Conservation (phyloP, 2,797 vertebrate species). For the Premnoplex brunnescens region DNA sequence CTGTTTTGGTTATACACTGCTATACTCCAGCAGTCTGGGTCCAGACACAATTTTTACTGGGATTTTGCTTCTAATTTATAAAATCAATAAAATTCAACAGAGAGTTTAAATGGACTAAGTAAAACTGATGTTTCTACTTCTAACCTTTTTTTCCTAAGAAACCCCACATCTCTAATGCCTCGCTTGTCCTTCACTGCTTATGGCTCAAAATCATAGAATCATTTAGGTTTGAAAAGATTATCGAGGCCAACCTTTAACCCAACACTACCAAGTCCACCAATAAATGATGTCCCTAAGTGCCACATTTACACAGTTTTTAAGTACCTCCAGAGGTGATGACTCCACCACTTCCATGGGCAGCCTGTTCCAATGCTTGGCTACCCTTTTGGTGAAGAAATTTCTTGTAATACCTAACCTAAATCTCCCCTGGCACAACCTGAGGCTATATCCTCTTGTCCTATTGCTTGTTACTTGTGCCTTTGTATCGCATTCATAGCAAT, state of each 20-base stretch:
- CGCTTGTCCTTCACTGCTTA: neutral
- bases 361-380: neutral
- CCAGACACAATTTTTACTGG: neutral
- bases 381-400: neutral
- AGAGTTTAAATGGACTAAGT: neutral
- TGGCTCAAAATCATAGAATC: neutral
- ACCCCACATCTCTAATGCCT: neutral
- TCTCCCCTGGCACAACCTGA: neutral
- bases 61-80: neutral
- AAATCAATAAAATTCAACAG: neutral
- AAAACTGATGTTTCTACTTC: neutral
- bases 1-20: neutral
- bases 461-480: neutral
- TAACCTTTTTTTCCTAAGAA: neutral
- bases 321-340: neutral
- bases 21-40: neutral
- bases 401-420: neutral
- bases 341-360: neutral
- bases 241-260: neutral
- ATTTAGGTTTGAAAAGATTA: neutral
- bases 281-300: neutral
- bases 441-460: neutral
- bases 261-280: neutral
- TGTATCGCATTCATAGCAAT: neutral
- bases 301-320: neutral